Evolutionary conservation across 1,140 invertebrate species (phyloP).

Genomic region (Latrodectus geometricus): DNA sequence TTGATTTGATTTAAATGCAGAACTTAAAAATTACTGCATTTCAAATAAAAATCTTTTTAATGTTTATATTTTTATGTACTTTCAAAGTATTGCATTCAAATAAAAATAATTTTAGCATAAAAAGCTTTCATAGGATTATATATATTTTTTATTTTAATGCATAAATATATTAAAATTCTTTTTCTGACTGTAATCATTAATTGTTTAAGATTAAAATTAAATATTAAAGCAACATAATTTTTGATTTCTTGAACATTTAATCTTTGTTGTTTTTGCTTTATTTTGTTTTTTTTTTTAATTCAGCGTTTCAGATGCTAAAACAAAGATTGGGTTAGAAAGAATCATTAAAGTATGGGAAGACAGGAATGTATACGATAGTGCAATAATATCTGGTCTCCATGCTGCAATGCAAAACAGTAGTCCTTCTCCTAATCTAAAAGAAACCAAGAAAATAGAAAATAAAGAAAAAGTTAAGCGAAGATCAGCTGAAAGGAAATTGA

Average conservation of each 20-base stretch:
- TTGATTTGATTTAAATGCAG: too few species aligned
- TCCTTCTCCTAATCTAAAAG: not conserved
- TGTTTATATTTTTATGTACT: too few species aligned
- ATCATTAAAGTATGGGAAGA: constrained; percentile 93
- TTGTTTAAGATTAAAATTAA: not conserved
- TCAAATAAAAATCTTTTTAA: too few species aligned
- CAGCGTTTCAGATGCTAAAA: constrained; percentile 73
- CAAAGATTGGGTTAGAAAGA: constrained; percentile 78
- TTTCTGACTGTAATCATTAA: not conserved
- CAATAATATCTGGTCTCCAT: constrained; percentile 80
- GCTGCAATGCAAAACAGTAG: constrained; percentile 9
- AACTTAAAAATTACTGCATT: too few species aligned
- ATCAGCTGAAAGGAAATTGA: constrained; percentile 26
- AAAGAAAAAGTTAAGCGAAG: constrained; percentile 29
- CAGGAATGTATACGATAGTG: constrained; percentile 85
- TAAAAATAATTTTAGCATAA: too few species aligned
- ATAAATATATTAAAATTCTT: not conserved
- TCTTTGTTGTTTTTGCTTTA: too few species aligned
- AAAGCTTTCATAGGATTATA: not conserved
- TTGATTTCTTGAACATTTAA: not conserved
- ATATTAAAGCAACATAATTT: not conserved
- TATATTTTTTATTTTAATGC: not conserved
- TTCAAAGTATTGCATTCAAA: too few species aligned
- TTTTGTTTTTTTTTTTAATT: constrained; percentile 70
- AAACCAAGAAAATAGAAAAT: not conserved